Base-by-base conservation (phyloP, 1,140 invertebrate genomes). In the Probaryconus sp. region DNA sequence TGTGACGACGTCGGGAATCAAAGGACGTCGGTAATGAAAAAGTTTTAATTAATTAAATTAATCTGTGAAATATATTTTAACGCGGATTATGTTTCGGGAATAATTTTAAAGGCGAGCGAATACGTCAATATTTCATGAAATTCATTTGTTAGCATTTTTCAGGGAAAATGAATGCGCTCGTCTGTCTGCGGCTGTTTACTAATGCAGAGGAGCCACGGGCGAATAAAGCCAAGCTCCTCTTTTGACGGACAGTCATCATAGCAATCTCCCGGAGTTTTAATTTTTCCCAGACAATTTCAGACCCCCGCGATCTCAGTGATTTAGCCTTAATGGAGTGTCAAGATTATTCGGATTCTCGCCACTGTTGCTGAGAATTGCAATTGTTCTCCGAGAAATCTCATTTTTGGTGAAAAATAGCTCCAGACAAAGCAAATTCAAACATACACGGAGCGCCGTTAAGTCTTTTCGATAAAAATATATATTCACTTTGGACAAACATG, bases 301-400 rank as follows among this genome's bases (percentile, higher is more conserved):
- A 17, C 11, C 40, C 30, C 40, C 18, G 26, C 37, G 20, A 51
- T 6, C 28, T 50, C 21, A 9, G 31, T 70, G 67, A 70, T 70
- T 63, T 70, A 70, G 42, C 40, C 56, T 63, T 70, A 70, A 70
- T 70, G 43, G 67, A 63, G 43, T 70, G 56, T 70, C 67, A 70
- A 48, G 56, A 70, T 70, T 70, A 70, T 63, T 70, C 43, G 48
- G 33, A 70, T 63, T 70, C 67, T 61, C 48, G 33, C 42, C 10
- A 70, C 60, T 60, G 48, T 58, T 9, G 51, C 30, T 28, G 33
- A 38, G 37, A 60, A 56, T 72, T 51, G 58, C 33, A 13, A 38
- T 24, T 33, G 37, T 21, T 45, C 33, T n/a, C 5, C 17, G n/a
- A 18, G 42, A 43, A 71, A 56, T 42, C 50, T 35, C 24, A 55